phyloP scores from a whole-genome alignment of 2,888 invertebrate species.

The Drosophila mettleri region DNA sequence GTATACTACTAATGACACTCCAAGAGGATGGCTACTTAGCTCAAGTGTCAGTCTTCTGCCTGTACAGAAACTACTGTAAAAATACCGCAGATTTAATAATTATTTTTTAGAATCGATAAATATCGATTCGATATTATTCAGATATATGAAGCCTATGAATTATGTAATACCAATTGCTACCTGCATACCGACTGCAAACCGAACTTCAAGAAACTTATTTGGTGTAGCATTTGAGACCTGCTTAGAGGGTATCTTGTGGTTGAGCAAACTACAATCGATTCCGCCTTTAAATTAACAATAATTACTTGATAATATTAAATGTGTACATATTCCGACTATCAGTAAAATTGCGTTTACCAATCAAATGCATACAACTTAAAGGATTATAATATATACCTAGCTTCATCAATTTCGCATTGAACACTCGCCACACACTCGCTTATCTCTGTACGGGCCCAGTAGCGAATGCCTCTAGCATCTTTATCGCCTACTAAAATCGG shows the following conservation, averaged over 20 bases:
- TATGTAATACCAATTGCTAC: not conserved
- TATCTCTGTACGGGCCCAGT: conserved; percentile 22
- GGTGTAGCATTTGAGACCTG: not conserved
- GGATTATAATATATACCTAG: conserved; percentile 40
- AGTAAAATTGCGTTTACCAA: conserved; percentile 22
- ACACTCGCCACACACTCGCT: not conserved
- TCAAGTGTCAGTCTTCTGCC: not conserved
- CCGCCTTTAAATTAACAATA: conserved; percentile 3
- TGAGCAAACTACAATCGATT: not conserved
- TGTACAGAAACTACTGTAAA: not conserved
- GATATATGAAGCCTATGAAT: not conserved
- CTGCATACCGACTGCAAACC: not conserved
- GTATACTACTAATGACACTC: conserved; percentile 2
- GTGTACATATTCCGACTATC: conserved; percentile 25
- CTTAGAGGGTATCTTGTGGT: not conserved
- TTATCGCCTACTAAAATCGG: not conserved
- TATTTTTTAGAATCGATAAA: not conserved
- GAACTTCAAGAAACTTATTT: not conserved
- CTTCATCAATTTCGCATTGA: conserved; percentile 26
- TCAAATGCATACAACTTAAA: conserved; percentile 29
- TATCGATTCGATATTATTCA: not conserved
- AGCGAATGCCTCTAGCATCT: conserved; percentile 7
- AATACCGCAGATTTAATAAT: not conserved
- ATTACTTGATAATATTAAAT: conserved; percentile 14
- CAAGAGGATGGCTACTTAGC: not conserved